Base-by-base conservation (phyloP, 2,113 vertebrate species). In the Scytalopus superciliaris region DNA sequence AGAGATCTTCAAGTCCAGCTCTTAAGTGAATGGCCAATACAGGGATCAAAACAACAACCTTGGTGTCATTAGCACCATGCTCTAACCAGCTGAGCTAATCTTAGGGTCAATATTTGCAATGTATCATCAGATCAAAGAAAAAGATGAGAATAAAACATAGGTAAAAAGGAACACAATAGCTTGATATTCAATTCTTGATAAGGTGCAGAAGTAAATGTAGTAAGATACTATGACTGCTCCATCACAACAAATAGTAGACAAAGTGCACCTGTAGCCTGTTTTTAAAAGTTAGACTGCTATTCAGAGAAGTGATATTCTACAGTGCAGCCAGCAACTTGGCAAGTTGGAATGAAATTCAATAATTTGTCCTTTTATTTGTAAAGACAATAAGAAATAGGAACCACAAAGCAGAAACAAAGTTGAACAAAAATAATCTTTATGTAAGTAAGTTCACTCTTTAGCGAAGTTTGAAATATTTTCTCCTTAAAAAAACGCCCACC, bases 221-320 rank as follows among this genome's bases (percentile, higher is more conserved):
- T 28, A 30, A 60, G 42, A 88, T 33, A 72, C 17, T 79, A 23
- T 89, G 35, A 92, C 91, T 93, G 22, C 7, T 92, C 47, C 1
- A 8, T 93, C 90, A 78, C 49, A 84, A 30, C 18, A 53, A 77
- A 81, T 42, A 62, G 53, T 68, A 93, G 72, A 94, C 52, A 72
- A 89, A 84, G 2, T 74, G 56, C 42, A 89, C 55, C 81, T 95
- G 40, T 56, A 86, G 90, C 67, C 49, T 94, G 47, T 47, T 95
- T 87, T 69, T 87, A 96, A 85, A 88, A 91, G 70, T 75, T 96
- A 90, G 30, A 66, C 25, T 57, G 45, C 11, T 87, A 82, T 80
- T 89, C 70, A 94, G 84, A 92, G 76, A 87, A 19, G 44, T 88
- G 5, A 53, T 86, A 77, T 74, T 90, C 60, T 95, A 37, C 16